These are phyloP conservation scores for Temnothorax ravouxi DNA, from an alignment of 2,888 invertebrate genomes.

Conservation along the genomic window DNA sequence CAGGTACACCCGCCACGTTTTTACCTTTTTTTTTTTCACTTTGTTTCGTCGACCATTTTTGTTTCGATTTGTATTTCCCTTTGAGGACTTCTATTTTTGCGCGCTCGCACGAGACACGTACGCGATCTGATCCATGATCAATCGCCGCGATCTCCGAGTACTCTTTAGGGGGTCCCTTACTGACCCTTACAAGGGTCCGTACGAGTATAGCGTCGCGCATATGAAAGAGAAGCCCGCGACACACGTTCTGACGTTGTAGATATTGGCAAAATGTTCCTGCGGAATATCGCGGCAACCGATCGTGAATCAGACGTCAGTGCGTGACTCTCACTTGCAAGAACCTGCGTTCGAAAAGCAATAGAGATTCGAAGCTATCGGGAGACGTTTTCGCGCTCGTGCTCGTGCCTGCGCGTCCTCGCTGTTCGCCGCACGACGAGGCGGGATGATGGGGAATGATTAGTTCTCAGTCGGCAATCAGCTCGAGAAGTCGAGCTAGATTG, in stretches of 20 bases:
- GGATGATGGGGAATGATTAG: slow-evolving; percentile 8
- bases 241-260: background rate
- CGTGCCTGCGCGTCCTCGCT: slow-evolving; percentile 30
- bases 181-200: slow-evolving; percentile 20
- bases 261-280: slow-evolving; percentile 5
- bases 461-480: background rate
- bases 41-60: slow-evolving; percentile 9
- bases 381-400: slow-evolving; percentile 23
- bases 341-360: slow-evolving; percentile 11
- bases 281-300: slow-evolving; percentile 42
- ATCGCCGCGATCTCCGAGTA: slow-evolving; percentile 36
- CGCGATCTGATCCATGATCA: slow-evolving; percentile 41
- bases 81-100: slow-evolving; percentile 46
- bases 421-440: slow-evolving; percentile 53
- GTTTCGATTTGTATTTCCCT: slow-evolving; percentile 21
- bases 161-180: slow-evolving; percentile 23
- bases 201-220: slow-evolving; percentile 21
- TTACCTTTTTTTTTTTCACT: slow-evolving; percentile 3
- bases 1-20: slow-evolving; percentile 87
- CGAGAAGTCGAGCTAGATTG: slow-evolving; percentile 25
- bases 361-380: background rate
- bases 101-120: slow-evolving; percentile 45
- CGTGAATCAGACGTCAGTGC: slow-evolving; percentile 43
- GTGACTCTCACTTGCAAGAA: slow-evolving; percentile 35
- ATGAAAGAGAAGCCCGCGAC: slow-evolving; percentile 3